phyloP scores from a whole-genome alignment of 2,888 invertebrate species.

The Psylliodes chrysocephalus region DNA sequence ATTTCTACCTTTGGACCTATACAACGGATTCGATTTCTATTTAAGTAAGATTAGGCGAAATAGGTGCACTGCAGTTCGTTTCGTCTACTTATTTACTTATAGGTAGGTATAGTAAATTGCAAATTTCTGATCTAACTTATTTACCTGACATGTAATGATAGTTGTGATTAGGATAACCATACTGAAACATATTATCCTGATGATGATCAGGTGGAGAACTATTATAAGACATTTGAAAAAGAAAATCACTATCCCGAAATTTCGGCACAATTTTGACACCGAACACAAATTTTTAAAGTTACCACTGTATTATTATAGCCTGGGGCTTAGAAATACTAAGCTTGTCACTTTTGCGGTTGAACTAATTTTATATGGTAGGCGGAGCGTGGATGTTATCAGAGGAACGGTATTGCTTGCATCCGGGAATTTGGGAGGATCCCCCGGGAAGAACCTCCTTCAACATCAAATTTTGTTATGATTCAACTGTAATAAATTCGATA shows the following conservation, averaged over 20 bases:
- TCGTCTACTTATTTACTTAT: slow-evolving; percentile 28
- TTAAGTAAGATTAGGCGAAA: too few species aligned
- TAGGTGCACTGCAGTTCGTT: slow-evolving; percentile 21
- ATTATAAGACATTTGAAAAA: slow-evolving; percentile 55
- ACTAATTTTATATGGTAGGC: slow-evolving; percentile 47
- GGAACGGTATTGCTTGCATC: slow-evolving; percentile 44
- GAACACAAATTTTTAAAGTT: slow-evolving; percentile 28
- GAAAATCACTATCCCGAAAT: not conserved
- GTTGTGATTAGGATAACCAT: slow-evolving; percentile 54
- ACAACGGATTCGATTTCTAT: too few species aligned
- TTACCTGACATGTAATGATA: slow-evolving; percentile 59
- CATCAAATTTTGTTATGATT: slow-evolving; percentile 39
- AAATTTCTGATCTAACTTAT: too few species aligned
- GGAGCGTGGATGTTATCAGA: slow-evolving; percentile 37
- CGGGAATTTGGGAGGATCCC: slow-evolving; percentile 47
- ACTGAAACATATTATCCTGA: slow-evolving; percentile 59
- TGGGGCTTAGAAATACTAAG: slow-evolving; percentile 45
- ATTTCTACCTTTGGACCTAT: too few species aligned
- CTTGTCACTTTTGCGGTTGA: slow-evolving; percentile 44
- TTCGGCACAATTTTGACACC: slow-evolving; percentile 26
- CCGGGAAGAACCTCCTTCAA: slow-evolving; percentile 42
- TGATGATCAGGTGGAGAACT: slow-evolving; percentile 55
- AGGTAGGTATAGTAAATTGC: too few species aligned
- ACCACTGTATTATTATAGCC: slow-evolving; percentile 42
- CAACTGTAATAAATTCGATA: slow-evolving; percentile 24